Conservation (phyloP, 2,888 invertebrate species). For the Dyspetes luteomarginatus region DNA sequence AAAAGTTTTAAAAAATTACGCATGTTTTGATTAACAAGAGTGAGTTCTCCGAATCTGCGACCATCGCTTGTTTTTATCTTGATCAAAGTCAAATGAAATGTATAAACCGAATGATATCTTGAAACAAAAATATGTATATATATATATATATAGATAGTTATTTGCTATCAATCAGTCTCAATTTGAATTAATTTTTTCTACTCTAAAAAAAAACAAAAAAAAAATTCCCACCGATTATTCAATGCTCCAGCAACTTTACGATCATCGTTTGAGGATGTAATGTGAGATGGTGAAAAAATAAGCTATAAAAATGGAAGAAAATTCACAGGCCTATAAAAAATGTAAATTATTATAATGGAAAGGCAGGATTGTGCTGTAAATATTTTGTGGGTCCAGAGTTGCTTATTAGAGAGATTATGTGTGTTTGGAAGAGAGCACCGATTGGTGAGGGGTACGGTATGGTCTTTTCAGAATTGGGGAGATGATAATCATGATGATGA, state of each 20-base stretch:
- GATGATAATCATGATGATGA: slow-evolving; percentile 57
- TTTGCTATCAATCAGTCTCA: no score
- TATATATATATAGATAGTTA: no score
- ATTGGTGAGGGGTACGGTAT: slow-evolving; percentile 64
- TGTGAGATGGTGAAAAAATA: background rate
- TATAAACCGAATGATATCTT: no score
- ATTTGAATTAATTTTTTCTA: no score
- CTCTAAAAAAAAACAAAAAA: background rate
- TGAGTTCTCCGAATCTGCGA: background rate
- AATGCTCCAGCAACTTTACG: background rate
- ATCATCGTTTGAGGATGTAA: no score
- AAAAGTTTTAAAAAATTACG: background rate
- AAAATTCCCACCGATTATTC: background rate
- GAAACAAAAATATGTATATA: no score
- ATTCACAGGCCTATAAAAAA: background rate
- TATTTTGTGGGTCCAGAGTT: background rate
- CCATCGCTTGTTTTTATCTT: background rate
- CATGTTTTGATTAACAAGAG: background rate
- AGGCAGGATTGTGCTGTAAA: slow-evolving; percentile 15
- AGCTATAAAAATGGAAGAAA: background rate
- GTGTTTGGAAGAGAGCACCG: slow-evolving; percentile 17
- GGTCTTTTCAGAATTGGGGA: slow-evolving; percentile 69
- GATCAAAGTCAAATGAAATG: background rate
- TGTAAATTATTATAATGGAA: background rate
- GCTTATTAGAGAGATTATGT: background rate